Conservation (phyloP, 2,888 invertebrate genomes). For the Harpalus rufipes region DNA sequence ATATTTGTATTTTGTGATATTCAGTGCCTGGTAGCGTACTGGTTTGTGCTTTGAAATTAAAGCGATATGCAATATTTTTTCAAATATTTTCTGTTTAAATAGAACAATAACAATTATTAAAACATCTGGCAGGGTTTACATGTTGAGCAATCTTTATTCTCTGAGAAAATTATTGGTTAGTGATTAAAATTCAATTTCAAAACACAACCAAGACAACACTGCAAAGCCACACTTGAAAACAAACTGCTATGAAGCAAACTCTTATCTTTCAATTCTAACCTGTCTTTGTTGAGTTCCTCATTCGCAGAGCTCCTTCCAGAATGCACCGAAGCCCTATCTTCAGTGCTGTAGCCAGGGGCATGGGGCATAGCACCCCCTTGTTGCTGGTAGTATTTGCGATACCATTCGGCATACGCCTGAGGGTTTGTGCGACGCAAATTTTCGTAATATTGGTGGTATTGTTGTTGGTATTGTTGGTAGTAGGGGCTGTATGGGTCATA, state of each 20-base stretch:
- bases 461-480: slow-evolving; percentile 78
- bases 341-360: slow-evolving; percentile 75
- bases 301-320: slow-evolving; percentile 91
- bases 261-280: slow-evolving; percentile 76
- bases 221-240: slow-evolving; percentile 30
- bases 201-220: slow-evolving; percentile 7
- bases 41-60: slow-evolving; percentile 21
- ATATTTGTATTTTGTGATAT: slow-evolving; percentile 18
- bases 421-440: slow-evolving; percentile 88
- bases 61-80: not conserved
- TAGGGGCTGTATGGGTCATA: slow-evolving; percentile 82
- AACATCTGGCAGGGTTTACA: too few relatives aligned
- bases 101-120: too few relatives aligned
- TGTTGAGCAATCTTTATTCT: too few relatives aligned
- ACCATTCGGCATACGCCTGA: slow-evolving; percentile 88
- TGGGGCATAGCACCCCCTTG: slow-evolving; percentile 70
- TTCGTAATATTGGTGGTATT: slow-evolving; percentile 85
- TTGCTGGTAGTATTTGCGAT: slow-evolving; percentile 83
- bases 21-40: not conserved
- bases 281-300: slow-evolving; percentile 80
- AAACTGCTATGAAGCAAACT: slow-evolving; percentile 5
- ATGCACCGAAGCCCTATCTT: slow-evolving; percentile 88
- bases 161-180: too few relatives aligned
- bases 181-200: slow-evolving; percentile 1
- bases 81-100: not conserved